phyloP scores from a whole-genome alignment of 1,140 invertebrate genomes.

The Drosophila busckii region DNA sequence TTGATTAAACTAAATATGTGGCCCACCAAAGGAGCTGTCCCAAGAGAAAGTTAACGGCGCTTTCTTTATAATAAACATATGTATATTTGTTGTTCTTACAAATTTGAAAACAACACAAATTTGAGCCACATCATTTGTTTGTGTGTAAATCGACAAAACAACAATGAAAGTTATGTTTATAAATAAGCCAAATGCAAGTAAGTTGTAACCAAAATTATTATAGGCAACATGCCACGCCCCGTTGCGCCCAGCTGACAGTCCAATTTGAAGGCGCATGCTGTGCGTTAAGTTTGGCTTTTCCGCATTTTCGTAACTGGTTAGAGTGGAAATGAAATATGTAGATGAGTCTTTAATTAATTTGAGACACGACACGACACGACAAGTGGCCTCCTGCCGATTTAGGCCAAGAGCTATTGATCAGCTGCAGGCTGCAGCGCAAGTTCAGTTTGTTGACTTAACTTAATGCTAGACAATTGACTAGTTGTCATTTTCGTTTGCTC shows the following conservation, averaged over 20 bases:
- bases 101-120: conserved; percentile 42
- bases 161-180: conserved; percentile 53
- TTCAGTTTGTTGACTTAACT: conserved; percentile 54
- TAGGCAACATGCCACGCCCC: conserved; percentile 25
- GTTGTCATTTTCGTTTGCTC: too few relatives aligned
- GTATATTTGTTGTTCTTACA: conserved; percentile 47
- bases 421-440: conserved; percentile 30
- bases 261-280: conserved; percentile 66
- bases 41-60: conserved; percentile 27
- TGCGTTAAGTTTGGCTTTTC: conserved; percentile 56
- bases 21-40: conserved; percentile 53
- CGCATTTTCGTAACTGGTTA: conserved; percentile 73
- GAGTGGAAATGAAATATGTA: conserved; percentile 77
- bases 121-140: conserved; percentile 13
- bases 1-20: conserved; percentile 70
- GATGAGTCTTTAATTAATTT: conserved; percentile 78
- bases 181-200: conserved; percentile 59
- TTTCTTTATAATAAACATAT: conserved; percentile 46
- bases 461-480: too few relatives aligned
- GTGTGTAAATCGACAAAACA: conserved; percentile 41
- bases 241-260: conserved; percentile 47
- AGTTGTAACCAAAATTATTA: conserved; percentile 23
- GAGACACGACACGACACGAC: conserved; percentile 74
- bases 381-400: conserved; percentile 69
- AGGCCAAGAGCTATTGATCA: conserved; percentile 40